Conservation (phyloP, 2,113 vertebrate genomes). For the Bos javanicus region DNA sequence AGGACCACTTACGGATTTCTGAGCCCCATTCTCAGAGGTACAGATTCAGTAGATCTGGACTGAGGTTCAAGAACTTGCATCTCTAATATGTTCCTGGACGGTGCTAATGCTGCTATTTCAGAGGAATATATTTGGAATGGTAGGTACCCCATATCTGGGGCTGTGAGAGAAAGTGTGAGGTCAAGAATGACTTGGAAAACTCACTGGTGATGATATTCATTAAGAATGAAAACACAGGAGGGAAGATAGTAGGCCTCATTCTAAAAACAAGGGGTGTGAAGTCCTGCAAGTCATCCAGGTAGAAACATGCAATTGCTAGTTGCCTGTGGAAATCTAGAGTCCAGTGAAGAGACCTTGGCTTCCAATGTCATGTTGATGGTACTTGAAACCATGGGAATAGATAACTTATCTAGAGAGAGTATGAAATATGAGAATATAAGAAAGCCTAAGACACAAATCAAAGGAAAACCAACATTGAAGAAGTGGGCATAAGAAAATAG, state of each 20-base stretch:
- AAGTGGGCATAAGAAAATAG: not conserved
- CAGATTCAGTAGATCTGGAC: not conserved
- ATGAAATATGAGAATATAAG: not conserved
- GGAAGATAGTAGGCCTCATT: not conserved
- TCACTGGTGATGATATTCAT: not conserved
- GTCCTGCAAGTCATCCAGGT: not conserved
- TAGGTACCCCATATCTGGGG: too few species aligned
- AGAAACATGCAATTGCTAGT: not conserved
- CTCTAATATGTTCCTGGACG: not conserved
- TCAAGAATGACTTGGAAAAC: not conserved
- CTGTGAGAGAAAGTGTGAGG: not conserved
- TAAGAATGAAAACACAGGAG: not conserved
- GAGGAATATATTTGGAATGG: not conserved
- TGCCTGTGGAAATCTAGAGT: not conserved
- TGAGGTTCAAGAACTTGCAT: not conserved
- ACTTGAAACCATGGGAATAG: not conserved
- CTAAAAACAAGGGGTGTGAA: not conserved
- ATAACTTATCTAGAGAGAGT: not conserved
- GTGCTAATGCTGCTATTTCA: not conserved
- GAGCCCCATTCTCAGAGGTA: accelerated
- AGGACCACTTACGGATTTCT: not conserved
- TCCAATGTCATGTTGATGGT: not conserved
- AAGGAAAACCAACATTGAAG: not conserved
- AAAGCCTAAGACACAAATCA: not conserved
- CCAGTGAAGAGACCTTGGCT: not conserved